phyloP scores from a whole-genome alignment of 2,888 invertebrate genomes.

The Pyrocoelia pectoralis region DNA sequence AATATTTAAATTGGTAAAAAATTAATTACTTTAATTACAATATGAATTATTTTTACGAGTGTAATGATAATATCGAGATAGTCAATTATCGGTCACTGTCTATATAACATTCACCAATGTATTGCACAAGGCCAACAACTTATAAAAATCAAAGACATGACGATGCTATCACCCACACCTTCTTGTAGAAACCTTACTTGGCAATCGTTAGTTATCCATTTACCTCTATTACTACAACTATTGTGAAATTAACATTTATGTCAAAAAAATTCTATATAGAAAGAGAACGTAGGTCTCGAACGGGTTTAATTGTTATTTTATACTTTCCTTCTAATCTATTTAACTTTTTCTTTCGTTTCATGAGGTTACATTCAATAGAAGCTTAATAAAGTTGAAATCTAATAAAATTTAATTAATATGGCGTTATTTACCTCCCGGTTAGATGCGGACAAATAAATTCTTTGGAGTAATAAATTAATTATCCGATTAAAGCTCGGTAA shows the following conservation, averaged over 20 bases:
- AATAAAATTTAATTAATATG: too few species aligned
- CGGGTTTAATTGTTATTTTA: neutral
- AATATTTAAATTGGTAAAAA: neutral
- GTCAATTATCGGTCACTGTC: conserved; percentile 25
- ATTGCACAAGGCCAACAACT: conserved; percentile 23
- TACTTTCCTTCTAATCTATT: neutral
- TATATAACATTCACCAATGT: conserved; percentile 28
- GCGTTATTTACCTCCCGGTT: neutral
- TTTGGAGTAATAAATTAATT: too few species aligned
- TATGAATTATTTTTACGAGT: conserved; percentile 19
- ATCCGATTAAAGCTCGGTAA: too few species aligned
- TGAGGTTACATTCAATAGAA: neutral
- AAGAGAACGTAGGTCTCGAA: neutral
- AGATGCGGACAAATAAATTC: conserved; percentile 1
- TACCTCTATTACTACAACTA: conserved; percentile 18
- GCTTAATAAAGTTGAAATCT: conserved; percentile 1
- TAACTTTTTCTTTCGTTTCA: neutral
- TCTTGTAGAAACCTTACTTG: conserved; percentile 31
- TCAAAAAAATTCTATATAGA: neutral
- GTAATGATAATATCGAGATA: conserved; percentile 21
- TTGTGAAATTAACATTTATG: conserved; percentile 23
- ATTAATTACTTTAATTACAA: conserved; percentile 19
- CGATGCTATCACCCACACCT: conserved; percentile 34
- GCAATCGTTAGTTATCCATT: conserved; percentile 29
- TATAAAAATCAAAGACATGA: conserved; percentile 29